A percentile compares a stretch with the other conserved stretches of the same genome.
These are phyloP conservation scores for Osmoderma eremita DNA, from an alignment of 2,888 invertebrate genomes.

Conservation along the genomic window DNA sequence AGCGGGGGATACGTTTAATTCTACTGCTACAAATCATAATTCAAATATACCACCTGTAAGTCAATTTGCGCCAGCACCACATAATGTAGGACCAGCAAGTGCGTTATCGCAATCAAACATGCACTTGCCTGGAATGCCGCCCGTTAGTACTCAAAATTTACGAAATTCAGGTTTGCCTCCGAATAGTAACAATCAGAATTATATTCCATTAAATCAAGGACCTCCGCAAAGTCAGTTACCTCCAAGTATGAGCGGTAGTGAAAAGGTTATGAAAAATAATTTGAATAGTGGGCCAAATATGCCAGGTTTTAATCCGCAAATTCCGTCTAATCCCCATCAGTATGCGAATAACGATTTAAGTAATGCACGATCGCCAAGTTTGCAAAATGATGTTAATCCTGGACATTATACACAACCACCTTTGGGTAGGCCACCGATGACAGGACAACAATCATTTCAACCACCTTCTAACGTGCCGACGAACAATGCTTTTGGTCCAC, in stretches of 20 bases:
- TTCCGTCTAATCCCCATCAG: too few relatives aligned
- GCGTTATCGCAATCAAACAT: constrained; percentile 41
- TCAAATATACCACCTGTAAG: constrained; percentile 47
- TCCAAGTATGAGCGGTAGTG: neutral
- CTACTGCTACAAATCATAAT: constrained; percentile 57
- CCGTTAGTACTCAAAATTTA: constrained; percentile 12
- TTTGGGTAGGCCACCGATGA: neutral
- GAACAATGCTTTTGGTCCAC: constrained; percentile 16
- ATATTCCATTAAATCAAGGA: too few relatives aligned
- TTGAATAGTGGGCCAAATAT: constrained; percentile 1
- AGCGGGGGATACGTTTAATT: constrained; percentile 57
- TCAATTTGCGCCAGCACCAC: constrained; percentile 39
- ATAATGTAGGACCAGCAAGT: constrained; percentile 41
- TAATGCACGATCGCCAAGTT: constrained; percentile 50
- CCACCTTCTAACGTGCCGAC: neutral
- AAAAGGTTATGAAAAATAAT: neutral
- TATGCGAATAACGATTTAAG: constrained; percentile 8
- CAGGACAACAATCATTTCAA: constrained; percentile 21
- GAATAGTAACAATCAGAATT: neutral
- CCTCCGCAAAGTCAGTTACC: neutral
- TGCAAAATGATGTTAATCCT: constrained; percentile 57
- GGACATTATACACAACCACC: constrained; percentile 2
- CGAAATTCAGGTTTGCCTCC: neutral
- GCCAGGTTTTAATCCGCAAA: constrained; percentile 4
- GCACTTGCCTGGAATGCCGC: constrained; percentile 32